Conservation (phyloP, 2,797 vertebrate genomes). For the Cryptoblepharus egeriae region DNA sequence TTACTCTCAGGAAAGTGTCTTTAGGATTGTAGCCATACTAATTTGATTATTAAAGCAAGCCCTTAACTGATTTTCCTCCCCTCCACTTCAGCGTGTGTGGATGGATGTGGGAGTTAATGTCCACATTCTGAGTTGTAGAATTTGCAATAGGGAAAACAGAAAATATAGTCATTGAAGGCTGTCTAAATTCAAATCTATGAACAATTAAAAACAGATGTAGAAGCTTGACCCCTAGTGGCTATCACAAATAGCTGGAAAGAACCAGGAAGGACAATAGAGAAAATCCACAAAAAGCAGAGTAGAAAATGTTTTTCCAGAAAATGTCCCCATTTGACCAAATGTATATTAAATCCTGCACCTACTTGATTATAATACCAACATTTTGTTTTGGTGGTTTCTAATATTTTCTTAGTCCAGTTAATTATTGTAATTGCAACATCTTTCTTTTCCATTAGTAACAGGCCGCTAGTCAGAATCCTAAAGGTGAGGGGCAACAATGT, state of each 20-base stretch:
- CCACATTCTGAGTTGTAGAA: not conserved
- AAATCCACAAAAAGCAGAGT: not conserved
- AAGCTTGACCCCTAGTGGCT: slow-evolving; percentile 23
- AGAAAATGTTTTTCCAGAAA: not conserved
- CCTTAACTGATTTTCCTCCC: not conserved
- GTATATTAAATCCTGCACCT: not conserved
- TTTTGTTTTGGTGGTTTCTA: not conserved
- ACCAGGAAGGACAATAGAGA: not conserved
- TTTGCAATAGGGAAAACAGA: not conserved
- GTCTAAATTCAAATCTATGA: not conserved
- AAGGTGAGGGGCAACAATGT: too few species aligned
- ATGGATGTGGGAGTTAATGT: not conserved
- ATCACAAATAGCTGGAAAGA: not conserved
- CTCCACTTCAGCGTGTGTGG: not conserved
- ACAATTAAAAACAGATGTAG: slow-evolving; percentile 25
- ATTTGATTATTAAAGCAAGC: not conserved
- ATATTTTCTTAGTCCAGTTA: not conserved
- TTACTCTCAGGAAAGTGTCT: too few species aligned
- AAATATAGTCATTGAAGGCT: not conserved
- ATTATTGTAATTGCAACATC: too few species aligned
- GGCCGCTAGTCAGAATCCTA: too few species aligned
- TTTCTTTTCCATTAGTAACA: too few species aligned
- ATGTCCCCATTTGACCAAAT: not conserved
- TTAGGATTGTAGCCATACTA: not conserved
- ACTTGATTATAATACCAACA: not conserved